These are phyloP conservation scores for Odontophorus gujanensis DNA, from an alignment of 2,113 vertebrate genomes.

Conservation along the genomic window DNA sequence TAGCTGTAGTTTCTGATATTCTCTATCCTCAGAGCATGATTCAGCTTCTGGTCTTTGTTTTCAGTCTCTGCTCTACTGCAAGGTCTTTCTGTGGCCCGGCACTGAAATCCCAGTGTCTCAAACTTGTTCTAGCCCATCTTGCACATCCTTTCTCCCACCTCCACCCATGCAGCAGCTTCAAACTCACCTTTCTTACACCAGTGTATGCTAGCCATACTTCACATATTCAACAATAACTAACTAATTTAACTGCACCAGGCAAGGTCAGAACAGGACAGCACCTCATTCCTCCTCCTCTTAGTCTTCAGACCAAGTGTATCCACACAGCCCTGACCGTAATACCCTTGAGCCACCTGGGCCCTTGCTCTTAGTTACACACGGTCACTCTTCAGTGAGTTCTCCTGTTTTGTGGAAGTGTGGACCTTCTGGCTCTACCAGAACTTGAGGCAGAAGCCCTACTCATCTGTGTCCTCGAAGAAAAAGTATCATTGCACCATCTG, in stretches of 20 bases:
- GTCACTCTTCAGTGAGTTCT: neutral
- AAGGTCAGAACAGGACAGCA: neutral
- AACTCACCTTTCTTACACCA: neutral
- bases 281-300: neutral
- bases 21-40: neutral
- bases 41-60: neutral
- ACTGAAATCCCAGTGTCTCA: rapidly evolving
- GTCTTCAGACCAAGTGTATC: neutral
- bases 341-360: neutral
- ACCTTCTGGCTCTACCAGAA: neutral
- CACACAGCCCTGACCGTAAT: neutral
- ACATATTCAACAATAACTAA: neutral
- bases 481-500: neutral
- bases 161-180: neutral
- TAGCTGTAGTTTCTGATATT: neutral
- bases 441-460: neutral
- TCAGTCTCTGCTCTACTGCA: neutral
- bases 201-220: neutral
- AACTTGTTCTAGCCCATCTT: neutral
- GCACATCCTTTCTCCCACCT: neutral
- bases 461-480: neutral
- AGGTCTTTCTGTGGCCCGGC: neutral
- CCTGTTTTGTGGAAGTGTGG: neutral
- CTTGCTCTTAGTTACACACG: neutral
- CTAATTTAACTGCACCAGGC: neutral